Evolutionary conservation across 2,888 invertebrate species (phyloP).

Genomic region (Thalpophila matura): DNA sequence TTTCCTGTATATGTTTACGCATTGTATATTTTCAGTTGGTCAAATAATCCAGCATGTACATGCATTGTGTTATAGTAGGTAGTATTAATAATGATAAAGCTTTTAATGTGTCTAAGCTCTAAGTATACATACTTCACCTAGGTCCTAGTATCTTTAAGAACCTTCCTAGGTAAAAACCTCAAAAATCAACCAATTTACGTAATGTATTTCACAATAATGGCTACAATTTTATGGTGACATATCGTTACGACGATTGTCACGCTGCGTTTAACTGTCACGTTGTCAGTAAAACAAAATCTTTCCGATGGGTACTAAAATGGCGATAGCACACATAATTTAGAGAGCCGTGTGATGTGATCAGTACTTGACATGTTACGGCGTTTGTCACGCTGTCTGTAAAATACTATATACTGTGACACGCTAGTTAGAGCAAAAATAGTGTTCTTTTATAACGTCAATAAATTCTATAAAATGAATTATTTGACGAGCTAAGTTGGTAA

Average conservation of each 20-base stretch:
- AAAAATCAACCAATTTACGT: neutral
- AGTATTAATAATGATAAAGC: too few species aligned
- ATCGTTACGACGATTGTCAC: constrained; percentile 14
- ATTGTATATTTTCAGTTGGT: too few species aligned
- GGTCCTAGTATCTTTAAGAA: too few species aligned
- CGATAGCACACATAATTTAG: constrained; percentile 14
- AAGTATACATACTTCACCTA: too few species aligned
- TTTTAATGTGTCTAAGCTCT: too few species aligned
- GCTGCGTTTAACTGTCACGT: constrained; percentile 35
- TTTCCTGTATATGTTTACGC: too few species aligned
- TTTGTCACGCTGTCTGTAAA: constrained; percentile 9
- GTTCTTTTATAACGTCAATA: too few species aligned
- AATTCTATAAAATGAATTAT: neutral
- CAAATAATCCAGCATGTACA: too few species aligned
- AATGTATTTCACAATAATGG: neutral
- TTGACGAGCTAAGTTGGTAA: neutral
- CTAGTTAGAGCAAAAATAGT: too few species aligned
- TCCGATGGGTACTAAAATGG: constrained; percentile 12
- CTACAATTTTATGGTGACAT: constrained; percentile 10
- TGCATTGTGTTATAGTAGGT: too few species aligned
- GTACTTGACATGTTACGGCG: neutral
- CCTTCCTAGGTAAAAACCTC: neutral
- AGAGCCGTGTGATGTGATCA: constrained; percentile 26
- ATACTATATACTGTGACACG: neutral
- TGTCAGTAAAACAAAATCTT: constrained; percentile 36